Base-by-base conservation (phyloP, 2,888 invertebrate species). In the Parascotia fuliginaria region DNA sequence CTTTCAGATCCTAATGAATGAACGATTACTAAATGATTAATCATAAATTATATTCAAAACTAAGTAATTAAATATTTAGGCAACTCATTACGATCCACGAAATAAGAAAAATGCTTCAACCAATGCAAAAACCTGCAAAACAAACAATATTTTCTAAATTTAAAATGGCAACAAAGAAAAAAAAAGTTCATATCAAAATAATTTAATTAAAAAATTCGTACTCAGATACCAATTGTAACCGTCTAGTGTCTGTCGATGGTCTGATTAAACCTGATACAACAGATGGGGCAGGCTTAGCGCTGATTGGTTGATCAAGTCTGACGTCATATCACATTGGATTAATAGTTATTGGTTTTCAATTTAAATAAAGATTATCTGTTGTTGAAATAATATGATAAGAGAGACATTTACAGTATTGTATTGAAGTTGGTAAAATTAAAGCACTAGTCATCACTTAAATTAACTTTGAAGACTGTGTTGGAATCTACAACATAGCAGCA, bases 281-380 rank as follows among this genome's bases (percentile, higher is more conserved):
- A 52, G 61, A 60, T 57, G 57, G 34, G 39, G 16, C 33, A 16
- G 51, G 61, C 58, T 64, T 64, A 57, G 42, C 47, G 49, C 34
- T 60, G 61, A 64, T 64, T 64, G 65, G 65, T 57, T 47, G 65
- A 51, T 53, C 53, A 47, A 41, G 33, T 41, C 36, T 57, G 49
- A 61, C 62, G 57, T 57, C 52, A 60, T 43, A 56, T 42, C 40
- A 52, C 37, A 31, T 12, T 33, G 60, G 60, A 60, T 60, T 60
- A 60, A 14, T 34, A 52, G 42, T 45, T 60, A 60, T 60, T 60
- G 61, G 61, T 60, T 60, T 60, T 60, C 61, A 60, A 60, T 56
- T 52, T 42, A 56, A 56, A 49, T 14, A 2, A 6, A 13, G 31
- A 13, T 14, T 13, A 31, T 31, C 13, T 14, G 24, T 24, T 6